A percentile compares a stretch with the other conserved stretches of the same genome.
phyloP scores from a whole-genome alignment of 2,888 invertebrate species.

The Ophioninae sp. region DNA sequence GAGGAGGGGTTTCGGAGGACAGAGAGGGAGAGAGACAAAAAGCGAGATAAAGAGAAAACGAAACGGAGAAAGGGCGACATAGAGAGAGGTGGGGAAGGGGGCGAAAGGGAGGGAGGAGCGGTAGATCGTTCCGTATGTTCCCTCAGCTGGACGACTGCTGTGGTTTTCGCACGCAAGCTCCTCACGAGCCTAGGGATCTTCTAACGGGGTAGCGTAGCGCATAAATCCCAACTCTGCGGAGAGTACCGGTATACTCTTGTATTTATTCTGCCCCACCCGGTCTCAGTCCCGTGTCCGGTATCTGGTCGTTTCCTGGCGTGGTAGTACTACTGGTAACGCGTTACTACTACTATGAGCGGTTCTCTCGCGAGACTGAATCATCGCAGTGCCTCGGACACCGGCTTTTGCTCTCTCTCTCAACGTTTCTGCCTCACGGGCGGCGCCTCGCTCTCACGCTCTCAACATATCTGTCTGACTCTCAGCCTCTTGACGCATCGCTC shows the following conservation, averaged over 20 bases:
- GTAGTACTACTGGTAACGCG: constrained; percentile 39
- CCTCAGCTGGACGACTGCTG: constrained; percentile 59
- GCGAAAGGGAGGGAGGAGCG: background rate
- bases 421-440: background rate
- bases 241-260: constrained; percentile 57
- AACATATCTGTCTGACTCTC: background rate
- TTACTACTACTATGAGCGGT: constrained; percentile 53
- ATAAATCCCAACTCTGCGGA: constrained; percentile 58
- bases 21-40: constrained; percentile 2
- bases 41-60: background rate
- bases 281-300: background rate
- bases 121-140: constrained; percentile 35
- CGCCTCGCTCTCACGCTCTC: background rate
- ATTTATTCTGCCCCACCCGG: constrained; percentile 43
- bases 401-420: constrained; percentile 17
- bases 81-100: background rate
- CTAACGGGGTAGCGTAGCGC: constrained; percentile 56
- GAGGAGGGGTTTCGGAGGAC: too few relatives aligned
- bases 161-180: constrained; percentile 61
- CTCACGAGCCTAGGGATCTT: constrained; percentile 42
- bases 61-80: background rate
- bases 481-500: background rate
- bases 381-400: constrained; percentile 58
- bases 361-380: constrained; percentile 58
- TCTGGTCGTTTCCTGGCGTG: constrained; percentile 5